These are phyloP conservation scores for Drosophila sp. DNA, from an alignment of 1,140 invertebrate species.

Conservation along the genomic window DNA sequence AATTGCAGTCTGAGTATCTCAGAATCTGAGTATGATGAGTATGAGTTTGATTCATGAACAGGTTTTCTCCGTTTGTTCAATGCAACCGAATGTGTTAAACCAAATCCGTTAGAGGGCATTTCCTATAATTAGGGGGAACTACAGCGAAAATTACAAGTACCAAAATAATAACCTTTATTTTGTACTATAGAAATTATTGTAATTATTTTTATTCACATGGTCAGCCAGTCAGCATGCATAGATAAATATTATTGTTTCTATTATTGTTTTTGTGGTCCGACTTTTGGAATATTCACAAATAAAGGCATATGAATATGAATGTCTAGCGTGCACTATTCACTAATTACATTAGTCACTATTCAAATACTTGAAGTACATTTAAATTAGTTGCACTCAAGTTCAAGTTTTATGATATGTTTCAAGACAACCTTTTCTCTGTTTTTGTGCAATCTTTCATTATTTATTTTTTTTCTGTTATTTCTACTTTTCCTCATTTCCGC, in stretches of 20 bases:
- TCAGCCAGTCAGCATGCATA: neutral
- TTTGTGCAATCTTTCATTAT: neutral
- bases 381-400: neutral
- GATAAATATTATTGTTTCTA: neutral
- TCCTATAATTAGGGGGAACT: slow-evolving; percentile 1
- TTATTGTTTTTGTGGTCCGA: neutral
- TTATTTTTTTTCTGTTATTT: neutral
- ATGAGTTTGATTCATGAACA: slow-evolving; percentile 26
- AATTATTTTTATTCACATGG: too few species aligned
- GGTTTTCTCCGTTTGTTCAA: slow-evolving; percentile 13
- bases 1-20: neutral
- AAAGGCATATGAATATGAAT: neutral
- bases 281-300: slow-evolving; percentile 4
- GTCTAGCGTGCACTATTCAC: slow-evolving; percentile 17
- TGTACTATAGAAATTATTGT: too few species aligned
- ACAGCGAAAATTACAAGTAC: neutral
- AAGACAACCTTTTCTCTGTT: neutral
- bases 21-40: too few species aligned
- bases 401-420: neutral
- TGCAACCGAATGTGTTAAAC: slow-evolving; percentile 15
- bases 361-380: neutral
- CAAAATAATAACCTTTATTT: neutral
- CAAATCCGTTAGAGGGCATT: slow-evolving; percentile 4
- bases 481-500: neutral
- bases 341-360: slow-evolving; percentile 23